A percentile compares a stretch with the other conserved stretches of the same genome.
Evolutionary conservation across 1,140 invertebrate genomes (phyloP).

Genomic region (Heliconius congener): DNA sequence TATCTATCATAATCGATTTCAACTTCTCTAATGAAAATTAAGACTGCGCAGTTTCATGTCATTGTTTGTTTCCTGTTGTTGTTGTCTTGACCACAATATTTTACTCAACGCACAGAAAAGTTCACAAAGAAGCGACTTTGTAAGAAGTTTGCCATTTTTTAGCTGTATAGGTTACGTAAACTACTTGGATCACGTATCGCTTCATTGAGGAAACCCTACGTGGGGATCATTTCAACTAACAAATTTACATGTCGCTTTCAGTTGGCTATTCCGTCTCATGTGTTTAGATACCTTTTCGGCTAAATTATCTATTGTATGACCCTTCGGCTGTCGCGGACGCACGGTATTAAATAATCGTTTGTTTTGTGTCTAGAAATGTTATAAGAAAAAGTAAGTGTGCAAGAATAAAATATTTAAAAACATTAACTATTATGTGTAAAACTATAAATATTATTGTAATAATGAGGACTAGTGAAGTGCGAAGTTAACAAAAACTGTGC

Average conservation of each 20-base stretch:
- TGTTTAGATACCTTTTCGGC: not conserved
- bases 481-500: slow-evolving; percentile 51
- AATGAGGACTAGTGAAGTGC: slow-evolving; percentile 53
- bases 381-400: not conserved
- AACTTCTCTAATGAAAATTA: not conserved
- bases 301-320: not conserved
- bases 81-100: not conserved
- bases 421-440: slow-evolving; percentile 15
- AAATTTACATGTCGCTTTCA: not conserved
- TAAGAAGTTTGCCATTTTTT: slow-evolving; percentile 2
- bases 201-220: slow-evolving; percentile 20
- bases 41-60: not conserved
- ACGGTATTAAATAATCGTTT: not conserved
- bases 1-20: not conserved
- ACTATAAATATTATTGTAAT: slow-evolving; percentile 30
- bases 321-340: not conserved
- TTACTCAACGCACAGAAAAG: not conserved
- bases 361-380: slow-evolving; percentile 15
- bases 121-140: not conserved
- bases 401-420: not conserved
- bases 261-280: not conserved
- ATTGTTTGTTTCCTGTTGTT: not conserved
- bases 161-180: not conserved
- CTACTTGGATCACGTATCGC: slow-evolving; percentile 22
- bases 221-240: not conserved